Evolutionary conservation across 2,797 vertebrate genomes (phyloP), one percentile per base, ranked within the genome.

Genomic region (Bradypodion pumilum): DNA sequence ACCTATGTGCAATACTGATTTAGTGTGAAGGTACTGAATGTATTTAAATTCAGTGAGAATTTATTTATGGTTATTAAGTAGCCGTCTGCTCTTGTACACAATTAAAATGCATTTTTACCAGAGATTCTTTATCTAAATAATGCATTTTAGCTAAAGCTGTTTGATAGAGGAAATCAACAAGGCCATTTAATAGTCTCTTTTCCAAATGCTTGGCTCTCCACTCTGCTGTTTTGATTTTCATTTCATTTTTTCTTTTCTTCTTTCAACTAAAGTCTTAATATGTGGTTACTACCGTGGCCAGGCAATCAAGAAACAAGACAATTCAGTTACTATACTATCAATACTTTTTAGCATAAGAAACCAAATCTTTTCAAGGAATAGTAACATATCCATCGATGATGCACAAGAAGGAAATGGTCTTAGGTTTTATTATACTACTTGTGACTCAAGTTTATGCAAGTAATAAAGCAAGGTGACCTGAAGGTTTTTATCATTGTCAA

Each of bases 1-100:
- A 92, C 93, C 85, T 87, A 93, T 90, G 96, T 97, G 95, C 95
- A 96, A 96, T 96, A 96, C 93, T 89, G 89, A 91, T 94, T 91
- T 88, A 93, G 74, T 87, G 91, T 93, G 90, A 93, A 86, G 92
- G 86, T 92, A 91, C 90, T 94, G 92, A 90, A 87, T 90, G 89
- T 94, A 94, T 92, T 90, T 94, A 90, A 87, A 90, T 94, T 93
- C 84, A 90, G 86, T 83, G 74, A 81, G 91, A 92, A 85, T 89
- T 91, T 86, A 83, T 91, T 92, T 91, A 87, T 93, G 92, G 88
- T 93, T 95, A 90, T 74, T 86, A 94, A 93, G 88, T 89, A 90
- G 89, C 83, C 85, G 65, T 89, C 68, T 85, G 88, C 72, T 90
- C 94, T 94, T 93, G 88, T 87, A 86, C 91, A 92, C 87, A 91